These are phyloP conservation scores for Thermophis baileyi DNA, from an alignment of 2,113 vertebrate species.

Conservation along the genomic window DNA sequence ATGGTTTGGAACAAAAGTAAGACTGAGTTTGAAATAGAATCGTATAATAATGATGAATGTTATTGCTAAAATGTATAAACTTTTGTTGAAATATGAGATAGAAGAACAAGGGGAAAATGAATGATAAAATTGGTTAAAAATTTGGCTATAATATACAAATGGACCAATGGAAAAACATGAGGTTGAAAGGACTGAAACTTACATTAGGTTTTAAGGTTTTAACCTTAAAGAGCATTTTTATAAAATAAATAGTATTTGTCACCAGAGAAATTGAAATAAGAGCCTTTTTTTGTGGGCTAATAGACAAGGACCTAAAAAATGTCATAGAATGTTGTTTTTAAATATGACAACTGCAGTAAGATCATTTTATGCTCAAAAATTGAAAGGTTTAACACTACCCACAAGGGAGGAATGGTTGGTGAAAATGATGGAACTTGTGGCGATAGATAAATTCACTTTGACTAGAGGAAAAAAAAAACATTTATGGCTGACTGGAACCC, in stretches of 20 bases:
- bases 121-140: background rate
- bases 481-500: too few relatives aligned
- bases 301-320: too few relatives aligned
- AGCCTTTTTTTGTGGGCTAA: too few relatives aligned
- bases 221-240: too few relatives aligned
- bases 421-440: background rate
- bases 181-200: too few relatives aligned
- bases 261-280: too few relatives aligned
- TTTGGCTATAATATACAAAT: background rate
- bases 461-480: background rate
- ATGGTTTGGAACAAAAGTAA: background rate
- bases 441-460: background rate
- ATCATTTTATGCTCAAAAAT: background rate
- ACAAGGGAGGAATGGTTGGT: background rate
- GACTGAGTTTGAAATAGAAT: background rate
- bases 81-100: background rate
- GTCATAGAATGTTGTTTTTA: too few relatives aligned
- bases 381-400: background rate
- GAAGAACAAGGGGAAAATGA: background rate
- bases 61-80: background rate
- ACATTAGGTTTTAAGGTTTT: too few relatives aligned
- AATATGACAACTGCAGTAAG: too few relatives aligned
- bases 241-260: too few relatives aligned
- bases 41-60: background rate
- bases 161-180: too few relatives aligned